Conservation (phyloP, 2,113 vertebrate genomes). For the human region DNA sequence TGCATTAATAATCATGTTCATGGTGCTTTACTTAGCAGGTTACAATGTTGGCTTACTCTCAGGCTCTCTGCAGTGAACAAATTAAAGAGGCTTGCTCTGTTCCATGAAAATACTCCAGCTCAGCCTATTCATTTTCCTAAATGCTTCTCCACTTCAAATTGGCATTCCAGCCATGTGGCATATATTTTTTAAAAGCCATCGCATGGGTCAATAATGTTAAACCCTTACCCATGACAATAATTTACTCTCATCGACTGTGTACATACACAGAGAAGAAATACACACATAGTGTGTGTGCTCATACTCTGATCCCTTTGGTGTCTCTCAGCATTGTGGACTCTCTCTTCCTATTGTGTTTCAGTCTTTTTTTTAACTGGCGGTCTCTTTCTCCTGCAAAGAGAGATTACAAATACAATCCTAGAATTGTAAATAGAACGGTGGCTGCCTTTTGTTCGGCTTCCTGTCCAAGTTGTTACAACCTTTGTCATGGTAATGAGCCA, state of each 20-base stretch:
- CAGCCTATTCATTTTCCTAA: conserved; percentile 20
- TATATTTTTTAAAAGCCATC: conserved; percentile 52
- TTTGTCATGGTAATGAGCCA: conserved; percentile 77
- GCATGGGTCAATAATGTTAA: conserved; percentile 66
- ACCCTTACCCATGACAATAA: conserved; percentile 54
- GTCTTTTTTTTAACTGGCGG: conserved; percentile 24
- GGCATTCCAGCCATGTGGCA: conserved; percentile 49
- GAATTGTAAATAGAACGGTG: conserved; percentile 58
- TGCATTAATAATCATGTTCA: conserved; percentile 40
- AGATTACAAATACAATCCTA: conserved; percentile 68
- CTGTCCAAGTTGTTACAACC: conserved; percentile 66
- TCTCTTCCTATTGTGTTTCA: conserved; percentile 58
- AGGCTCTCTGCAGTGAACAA: not conserved
- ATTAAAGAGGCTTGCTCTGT: conserved; percentile 38
- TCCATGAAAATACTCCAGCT: not conserved
- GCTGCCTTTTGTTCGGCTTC: conserved; percentile 61
- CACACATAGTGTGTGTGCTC: not conserved
- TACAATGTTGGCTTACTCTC: not conserved
- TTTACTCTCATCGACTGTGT: conserved; percentile 57
- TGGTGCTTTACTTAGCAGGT: not conserved
- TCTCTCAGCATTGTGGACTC: not conserved
- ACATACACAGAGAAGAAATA: conserved; percentile 34
- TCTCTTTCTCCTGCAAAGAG: conserved; percentile 70
- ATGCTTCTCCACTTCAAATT: conserved; percentile 26
- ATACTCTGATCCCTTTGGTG: not conserved